These are phyloP conservation scores for Mastomys natalensis DNA, from an alignment of 2,113 vertebrate genomes.

Conservation along the genomic window DNA sequence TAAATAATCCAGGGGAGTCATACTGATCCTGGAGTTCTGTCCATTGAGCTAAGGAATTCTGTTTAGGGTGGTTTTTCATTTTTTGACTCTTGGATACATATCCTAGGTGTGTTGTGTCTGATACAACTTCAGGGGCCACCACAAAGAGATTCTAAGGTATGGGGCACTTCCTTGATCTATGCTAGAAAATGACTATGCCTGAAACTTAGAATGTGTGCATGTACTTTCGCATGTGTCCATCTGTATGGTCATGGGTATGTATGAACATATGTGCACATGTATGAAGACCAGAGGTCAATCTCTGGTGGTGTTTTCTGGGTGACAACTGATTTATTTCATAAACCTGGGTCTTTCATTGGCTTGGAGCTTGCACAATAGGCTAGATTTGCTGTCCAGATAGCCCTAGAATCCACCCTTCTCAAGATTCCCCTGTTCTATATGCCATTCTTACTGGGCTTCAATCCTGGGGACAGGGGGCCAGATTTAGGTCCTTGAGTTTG, in stretches of 20 bases:
- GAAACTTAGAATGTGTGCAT: not conserved
- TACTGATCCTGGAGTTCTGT: not conserved
- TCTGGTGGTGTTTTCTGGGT: not conserved
- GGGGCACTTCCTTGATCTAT: rapidly evolving
- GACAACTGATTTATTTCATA: not conserved
- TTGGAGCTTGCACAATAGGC: not conserved
- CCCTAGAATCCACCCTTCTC: not conserved
- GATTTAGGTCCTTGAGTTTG: not conserved
- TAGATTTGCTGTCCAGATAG: not conserved
- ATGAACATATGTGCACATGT: not conserved
- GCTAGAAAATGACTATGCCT: rapidly evolving
- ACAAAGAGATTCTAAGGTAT: not conserved
- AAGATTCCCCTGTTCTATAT: not conserved
- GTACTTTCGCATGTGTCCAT: not conserved
- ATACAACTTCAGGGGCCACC: rapidly evolving
- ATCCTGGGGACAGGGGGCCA: not conserved
- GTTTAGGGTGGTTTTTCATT: not conserved
- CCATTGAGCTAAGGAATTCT: not conserved
- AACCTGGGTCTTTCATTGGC: not conserved
- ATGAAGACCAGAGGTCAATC: not conserved
- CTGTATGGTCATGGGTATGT: too few relatives aligned
- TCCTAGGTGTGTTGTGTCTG: not conserved
- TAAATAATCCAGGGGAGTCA: not conserved
- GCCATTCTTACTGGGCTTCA: not conserved
- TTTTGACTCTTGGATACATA: not conserved